Percentiles rank a stretch among this genome's conserved stretches.
phyloP scores from a whole-genome alignment of 2,888 invertebrate species.

The Drosophila kuntzei region DNA sequence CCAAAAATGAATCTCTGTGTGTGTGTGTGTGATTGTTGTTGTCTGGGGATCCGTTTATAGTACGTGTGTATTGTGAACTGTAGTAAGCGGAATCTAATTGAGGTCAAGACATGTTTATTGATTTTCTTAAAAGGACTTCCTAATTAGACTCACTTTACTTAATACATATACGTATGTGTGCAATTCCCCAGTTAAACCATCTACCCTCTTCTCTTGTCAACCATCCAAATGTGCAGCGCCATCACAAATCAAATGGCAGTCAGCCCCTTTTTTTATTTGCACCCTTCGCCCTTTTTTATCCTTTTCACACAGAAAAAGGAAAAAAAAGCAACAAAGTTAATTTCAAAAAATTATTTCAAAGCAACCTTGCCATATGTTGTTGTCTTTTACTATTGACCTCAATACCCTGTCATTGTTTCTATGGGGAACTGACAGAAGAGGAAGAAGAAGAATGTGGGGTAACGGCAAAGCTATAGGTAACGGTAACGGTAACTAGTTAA shows the following conservation, averaged over 20 bases:
- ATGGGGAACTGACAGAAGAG: constrained; percentile 60
- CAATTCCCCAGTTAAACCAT: constrained; percentile 7
- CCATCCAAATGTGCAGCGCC: constrained; percentile 56
- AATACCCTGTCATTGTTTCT: constrained; percentile 75
- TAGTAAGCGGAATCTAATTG: constrained; percentile 82
- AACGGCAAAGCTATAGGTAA: constrained; percentile 48
- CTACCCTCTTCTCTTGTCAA: constrained; percentile 28
- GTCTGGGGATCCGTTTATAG: constrained; percentile 69
- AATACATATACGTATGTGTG: constrained; percentile 18
- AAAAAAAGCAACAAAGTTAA: constrained; percentile 59
- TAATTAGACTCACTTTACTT: constrained; percentile 79
- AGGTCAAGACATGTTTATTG: constrained; percentile 84
- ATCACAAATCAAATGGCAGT: constrained; percentile 64
- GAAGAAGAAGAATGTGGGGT: constrained; percentile 8
- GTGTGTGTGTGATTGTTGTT: constrained; percentile 57
- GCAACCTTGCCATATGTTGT: constrained; percentile 82
- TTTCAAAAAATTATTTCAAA: constrained; percentile 77
- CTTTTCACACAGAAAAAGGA: constrained; percentile 28
- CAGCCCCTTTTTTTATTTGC: constrained; percentile 8
- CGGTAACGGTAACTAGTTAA: constrained; percentile 68
- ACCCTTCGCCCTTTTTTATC: constrained; percentile 1
- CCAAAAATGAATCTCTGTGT: constrained; percentile 57
- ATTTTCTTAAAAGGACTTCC: constrained; percentile 83
- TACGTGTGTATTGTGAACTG: constrained; percentile 75
- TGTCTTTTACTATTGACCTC: constrained; percentile 79